phyloP scores from a whole-genome alignment of 2,888 invertebrate species.

The Ceraclea dissimilis region DNA sequence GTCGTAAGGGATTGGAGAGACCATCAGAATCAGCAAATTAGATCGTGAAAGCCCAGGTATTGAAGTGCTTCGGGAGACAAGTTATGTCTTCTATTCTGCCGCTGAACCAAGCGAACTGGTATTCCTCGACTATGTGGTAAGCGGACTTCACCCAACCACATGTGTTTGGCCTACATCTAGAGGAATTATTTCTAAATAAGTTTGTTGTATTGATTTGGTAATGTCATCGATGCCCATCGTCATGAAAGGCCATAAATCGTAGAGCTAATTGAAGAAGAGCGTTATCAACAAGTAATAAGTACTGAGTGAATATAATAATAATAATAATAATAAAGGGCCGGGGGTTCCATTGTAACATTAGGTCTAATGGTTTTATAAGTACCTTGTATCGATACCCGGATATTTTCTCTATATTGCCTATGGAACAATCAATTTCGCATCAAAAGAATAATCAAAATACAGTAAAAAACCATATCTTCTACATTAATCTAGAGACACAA shows the following conservation, averaged over 20 bases:
- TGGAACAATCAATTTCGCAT: constrained; percentile 25
- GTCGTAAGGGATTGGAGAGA: too few relatives aligned
- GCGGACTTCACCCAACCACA: too few relatives aligned
- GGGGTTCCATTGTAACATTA: constrained; percentile 10
- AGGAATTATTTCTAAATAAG: too few relatives aligned
- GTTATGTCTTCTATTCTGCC: too few relatives aligned
- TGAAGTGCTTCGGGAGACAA: too few relatives aligned
- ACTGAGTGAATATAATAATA: constrained; percentile 11
- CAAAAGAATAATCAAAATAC: constrained; percentile 25
- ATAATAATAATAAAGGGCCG: not conserved
- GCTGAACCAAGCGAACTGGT: too few relatives aligned
- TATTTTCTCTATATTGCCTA: constrained; percentile 23
- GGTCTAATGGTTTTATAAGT: constrained; percentile 25
- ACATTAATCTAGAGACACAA: constrained; percentile 21
- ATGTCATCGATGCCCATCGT: not conserved
- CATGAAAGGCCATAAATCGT: constrained; percentile 5
- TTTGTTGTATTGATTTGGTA: too few relatives aligned
- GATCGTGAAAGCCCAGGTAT: too few relatives aligned
- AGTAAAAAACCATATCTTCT: constrained; percentile 22
- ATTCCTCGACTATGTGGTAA: too few relatives aligned
- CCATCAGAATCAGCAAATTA: too few relatives aligned
- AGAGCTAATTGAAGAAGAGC: constrained; percentile 1
- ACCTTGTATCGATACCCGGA: constrained; percentile 24
- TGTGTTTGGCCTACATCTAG: too few relatives aligned
- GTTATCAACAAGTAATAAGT: constrained; percentile 3